These are phyloP conservation scores for Tolypeutes matacus DNA, from an alignment of 2,797 vertebrate genomes.

Conservation along the genomic window DNA sequence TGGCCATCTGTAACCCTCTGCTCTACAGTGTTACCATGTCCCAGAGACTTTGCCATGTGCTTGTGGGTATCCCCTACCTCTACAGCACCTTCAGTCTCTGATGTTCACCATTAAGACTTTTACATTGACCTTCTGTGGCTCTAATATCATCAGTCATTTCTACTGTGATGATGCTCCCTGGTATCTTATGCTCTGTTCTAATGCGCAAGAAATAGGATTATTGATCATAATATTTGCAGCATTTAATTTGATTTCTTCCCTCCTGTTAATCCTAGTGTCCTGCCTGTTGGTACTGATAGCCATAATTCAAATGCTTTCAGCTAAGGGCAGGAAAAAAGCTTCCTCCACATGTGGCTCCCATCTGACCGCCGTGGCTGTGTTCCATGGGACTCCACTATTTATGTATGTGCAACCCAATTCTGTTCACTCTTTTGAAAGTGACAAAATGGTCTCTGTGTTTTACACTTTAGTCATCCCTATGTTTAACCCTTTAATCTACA, in stretches of 20 bases:
- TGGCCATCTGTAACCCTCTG: constrained; percentile 51
- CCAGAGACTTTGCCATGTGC: background rate
- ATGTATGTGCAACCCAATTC: constrained; percentile 51
- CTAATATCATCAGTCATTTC: constrained; percentile 74
- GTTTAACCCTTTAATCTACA: constrained; percentile 57
- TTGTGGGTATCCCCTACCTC: constrained; percentile 69
- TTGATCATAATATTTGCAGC: constrained; percentile 40
- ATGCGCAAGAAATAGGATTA: constrained; percentile 62
- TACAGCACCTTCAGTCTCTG: constrained; percentile 34
- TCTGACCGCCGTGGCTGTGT: constrained; percentile 22
- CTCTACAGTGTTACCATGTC: constrained; percentile 2
- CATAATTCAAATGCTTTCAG: constrained; percentile 27
- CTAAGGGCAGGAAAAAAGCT: constrained; percentile 25
- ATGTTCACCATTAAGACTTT: constrained; percentile 70
- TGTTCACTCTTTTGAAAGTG: background rate
- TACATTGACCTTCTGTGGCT: constrained; percentile 67
- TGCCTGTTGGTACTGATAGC: background rate
- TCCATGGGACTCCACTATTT: constrained; percentile 49
- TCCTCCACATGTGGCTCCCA: background rate
- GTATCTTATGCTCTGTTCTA: constrained; percentile 68
- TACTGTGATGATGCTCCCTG: constrained; percentile 79
- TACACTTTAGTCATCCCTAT: constrained; percentile 48
- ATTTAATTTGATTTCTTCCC: background rate
- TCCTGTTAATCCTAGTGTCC: constrained; percentile 26
- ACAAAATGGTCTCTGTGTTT: constrained; percentile 63